These are phyloP conservation scores for Asbolus verrucosus DNA, from an alignment of 1,140 invertebrate species.

Conservation along the genomic window DNA sequence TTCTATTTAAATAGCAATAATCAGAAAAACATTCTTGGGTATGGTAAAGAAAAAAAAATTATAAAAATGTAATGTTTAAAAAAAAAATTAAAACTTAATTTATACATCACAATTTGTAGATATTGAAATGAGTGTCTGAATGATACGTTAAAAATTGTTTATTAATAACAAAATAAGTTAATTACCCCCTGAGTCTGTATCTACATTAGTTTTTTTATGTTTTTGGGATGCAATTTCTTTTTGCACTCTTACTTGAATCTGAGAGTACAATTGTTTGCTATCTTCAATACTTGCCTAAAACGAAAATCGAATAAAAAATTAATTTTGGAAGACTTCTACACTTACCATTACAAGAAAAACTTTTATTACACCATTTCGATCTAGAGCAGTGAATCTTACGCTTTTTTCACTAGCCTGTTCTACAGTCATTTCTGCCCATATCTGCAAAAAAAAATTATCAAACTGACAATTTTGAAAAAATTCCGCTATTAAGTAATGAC, in stretches of 20 bases:
- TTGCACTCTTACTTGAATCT: slow-evolving; percentile 75
- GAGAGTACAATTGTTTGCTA: slow-evolving; percentile 78
- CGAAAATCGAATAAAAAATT: slow-evolving; percentile 32
- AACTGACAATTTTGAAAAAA: neutral
- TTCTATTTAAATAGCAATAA: slow-evolving; percentile 11
- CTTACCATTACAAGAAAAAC: slow-evolving; percentile 86
- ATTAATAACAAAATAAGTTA: slow-evolving; percentile 1
- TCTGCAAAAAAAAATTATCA: slow-evolving; percentile 64
- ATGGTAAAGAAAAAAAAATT: neutral
- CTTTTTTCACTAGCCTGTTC: slow-evolving; percentile 89
- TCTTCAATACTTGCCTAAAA: slow-evolving; percentile 82
- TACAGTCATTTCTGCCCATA: slow-evolving; percentile 93
- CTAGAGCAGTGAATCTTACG: slow-evolving; percentile 88
- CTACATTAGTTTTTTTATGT: slow-evolving; percentile 51
- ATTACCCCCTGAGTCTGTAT: slow-evolving; percentile 29
- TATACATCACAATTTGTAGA: slow-evolving; percentile 34
- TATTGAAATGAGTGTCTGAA: slow-evolving; percentile 9
- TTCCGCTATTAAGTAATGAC: too few relatives aligned
- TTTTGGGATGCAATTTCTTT: slow-evolving; percentile 63
- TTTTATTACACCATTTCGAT: slow-evolving; percentile 84
- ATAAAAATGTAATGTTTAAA: neutral
- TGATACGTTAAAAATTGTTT: slow-evolving; percentile 15
- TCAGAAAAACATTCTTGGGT: neutral
- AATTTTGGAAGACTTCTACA: slow-evolving; percentile 8
- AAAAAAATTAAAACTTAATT: slow-evolving; percentile 33